These are phyloP conservation scores for Australoheros facetus DNA, from an alignment of 2,797 vertebrate genomes.

Conservation along the genomic window DNA sequence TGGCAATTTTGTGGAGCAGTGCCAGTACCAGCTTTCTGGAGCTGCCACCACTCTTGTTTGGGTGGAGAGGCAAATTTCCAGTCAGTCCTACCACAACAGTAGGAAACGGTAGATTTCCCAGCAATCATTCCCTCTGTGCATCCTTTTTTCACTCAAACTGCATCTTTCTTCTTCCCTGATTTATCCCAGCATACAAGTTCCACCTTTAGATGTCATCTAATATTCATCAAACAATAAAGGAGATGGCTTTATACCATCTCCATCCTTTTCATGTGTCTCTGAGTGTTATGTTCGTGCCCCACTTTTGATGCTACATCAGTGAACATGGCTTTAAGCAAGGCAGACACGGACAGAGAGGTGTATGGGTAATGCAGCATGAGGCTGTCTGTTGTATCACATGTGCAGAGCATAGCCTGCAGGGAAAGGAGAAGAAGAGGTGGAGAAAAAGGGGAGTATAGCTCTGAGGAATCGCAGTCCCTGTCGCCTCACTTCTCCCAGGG, in stretches of 20 bases:
- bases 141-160: background rate
- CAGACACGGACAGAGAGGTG: constrained; percentile 68
- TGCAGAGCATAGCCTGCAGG: constrained; percentile 65
- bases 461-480: constrained; percentile 66
- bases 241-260: constrained; percentile 9
- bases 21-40: background rate
- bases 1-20: background rate
- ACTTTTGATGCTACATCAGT: constrained; percentile 65
- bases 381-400: constrained; percentile 72
- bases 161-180: background rate
- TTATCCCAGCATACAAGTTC: background rate
- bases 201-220: constrained; percentile 10
- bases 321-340: constrained; percentile 62
- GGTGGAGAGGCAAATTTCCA: background rate
- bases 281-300: constrained; percentile 61
- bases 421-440: constrained; percentile 52
- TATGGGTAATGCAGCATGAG: constrained; percentile 75
- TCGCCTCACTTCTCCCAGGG: constrained; percentile 62
- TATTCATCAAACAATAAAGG: constrained; percentile 5
- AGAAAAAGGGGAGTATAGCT: constrained; percentile 61
- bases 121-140: background rate
- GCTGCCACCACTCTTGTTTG: background rate
- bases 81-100: background rate
- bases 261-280: constrained; percentile 1
- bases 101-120: background rate